Conservation (phyloP, 2,888 invertebrate genomes). For the Rotaria sp. region DNA sequence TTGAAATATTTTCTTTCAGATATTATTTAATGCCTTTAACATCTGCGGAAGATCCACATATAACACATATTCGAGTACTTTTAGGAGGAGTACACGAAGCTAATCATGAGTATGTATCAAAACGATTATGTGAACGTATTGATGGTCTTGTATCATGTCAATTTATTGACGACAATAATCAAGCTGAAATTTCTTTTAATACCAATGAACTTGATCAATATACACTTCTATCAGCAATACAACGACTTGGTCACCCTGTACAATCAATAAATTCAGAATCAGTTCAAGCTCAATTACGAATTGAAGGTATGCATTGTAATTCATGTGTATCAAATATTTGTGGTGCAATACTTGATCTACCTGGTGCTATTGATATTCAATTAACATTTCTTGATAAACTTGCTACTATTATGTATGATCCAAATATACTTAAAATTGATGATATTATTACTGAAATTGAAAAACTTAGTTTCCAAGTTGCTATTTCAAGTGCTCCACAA, state of each 20-base stretch:
- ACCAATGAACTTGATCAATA: background rate
- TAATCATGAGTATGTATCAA: background rate
- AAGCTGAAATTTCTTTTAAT: background rate
- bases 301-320: constrained; percentile 21
- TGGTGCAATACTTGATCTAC: background rate
- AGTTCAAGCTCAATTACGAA: background rate
- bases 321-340: constrained; percentile 18
- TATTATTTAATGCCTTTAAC: background rate
- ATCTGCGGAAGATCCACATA: background rate
- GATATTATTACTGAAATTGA: background rate
- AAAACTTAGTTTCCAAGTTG: background rate
- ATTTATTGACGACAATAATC: background rate
- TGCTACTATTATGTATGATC: background rate
- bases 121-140: background rate
- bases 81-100: background rate
- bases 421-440: background rate
- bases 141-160: background rate
- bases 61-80: background rate
- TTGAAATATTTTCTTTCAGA: background rate
- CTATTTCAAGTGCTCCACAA: background rate
- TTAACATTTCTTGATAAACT: background rate
- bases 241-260: background rate
- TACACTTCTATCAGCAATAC: background rate
- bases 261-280: background rate
- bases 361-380: background rate